Conservation (phyloP, 2,113 vertebrate genomes). For the Mirza zaza region DNA sequence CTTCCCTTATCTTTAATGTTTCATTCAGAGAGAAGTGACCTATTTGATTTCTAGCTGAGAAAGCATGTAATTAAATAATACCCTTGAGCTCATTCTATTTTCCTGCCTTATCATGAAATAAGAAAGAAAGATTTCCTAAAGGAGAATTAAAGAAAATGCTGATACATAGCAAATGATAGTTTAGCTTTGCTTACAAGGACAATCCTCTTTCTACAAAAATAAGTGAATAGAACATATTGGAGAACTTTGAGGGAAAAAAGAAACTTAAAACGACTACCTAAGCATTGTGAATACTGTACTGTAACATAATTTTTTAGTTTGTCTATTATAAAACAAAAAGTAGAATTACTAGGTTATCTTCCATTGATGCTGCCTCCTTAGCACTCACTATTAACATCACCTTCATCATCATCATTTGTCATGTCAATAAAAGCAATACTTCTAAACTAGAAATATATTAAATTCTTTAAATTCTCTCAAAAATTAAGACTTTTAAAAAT, state of each 20-base stretch:
- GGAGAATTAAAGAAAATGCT: slow-evolving; percentile 65
- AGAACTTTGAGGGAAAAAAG: background rate
- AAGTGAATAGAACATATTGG: background rate
- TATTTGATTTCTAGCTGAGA: slow-evolving; percentile 73
- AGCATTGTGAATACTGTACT: background rate
- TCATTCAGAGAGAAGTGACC: slow-evolving; percentile 33
- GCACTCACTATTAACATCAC: background rate
- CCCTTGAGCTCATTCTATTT: slow-evolving; percentile 62
- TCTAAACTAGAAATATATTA: background rate
- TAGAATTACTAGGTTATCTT: background rate
- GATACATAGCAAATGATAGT: slow-evolving; percentile 27
- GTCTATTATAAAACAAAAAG: background rate
- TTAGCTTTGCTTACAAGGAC: slow-evolving; percentile 46
- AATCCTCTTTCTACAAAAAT: slow-evolving; percentile 8
- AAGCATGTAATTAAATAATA: slow-evolving; percentile 72
- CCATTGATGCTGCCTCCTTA: background rate
- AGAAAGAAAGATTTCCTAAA: slow-evolving; percentile 60
- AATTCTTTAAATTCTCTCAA: background rate
- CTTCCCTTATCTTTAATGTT: slow-evolving; percentile 50
- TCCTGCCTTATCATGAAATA: slow-evolving; percentile 62
- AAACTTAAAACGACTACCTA: background rate
- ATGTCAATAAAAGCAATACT: background rate
- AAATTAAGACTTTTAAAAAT: background rate
- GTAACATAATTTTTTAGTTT: background rate
- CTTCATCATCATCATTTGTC: background rate